These are phyloP conservation scores for Hemibagrus wyckioides DNA, from an alignment of 2,113 vertebrate species.

Conservation along the genomic window DNA sequence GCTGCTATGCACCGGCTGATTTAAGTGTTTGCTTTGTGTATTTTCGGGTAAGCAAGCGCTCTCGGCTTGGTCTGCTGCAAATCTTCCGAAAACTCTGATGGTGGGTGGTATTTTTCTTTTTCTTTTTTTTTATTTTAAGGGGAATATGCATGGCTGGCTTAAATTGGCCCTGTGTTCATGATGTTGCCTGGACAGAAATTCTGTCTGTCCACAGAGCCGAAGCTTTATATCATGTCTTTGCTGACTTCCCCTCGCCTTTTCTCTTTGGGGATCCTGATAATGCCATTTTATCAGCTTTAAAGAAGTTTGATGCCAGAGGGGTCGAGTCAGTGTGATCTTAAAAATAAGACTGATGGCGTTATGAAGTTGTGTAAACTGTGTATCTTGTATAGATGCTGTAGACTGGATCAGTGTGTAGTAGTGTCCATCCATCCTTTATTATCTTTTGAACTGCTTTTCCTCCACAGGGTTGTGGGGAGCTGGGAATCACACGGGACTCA, in stretches of 20 bases:
- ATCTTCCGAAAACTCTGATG: not conserved
- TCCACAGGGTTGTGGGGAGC: too few relatives aligned
- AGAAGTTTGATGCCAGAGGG: not conserved
- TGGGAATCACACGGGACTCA: too few relatives aligned
- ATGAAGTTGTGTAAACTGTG: not conserved
- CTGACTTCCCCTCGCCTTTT: too few relatives aligned
- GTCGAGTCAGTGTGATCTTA: not conserved
- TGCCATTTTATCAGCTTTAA: not conserved
- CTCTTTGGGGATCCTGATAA: not conserved
- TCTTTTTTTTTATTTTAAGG: not conserved
- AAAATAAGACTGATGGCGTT: not conserved
- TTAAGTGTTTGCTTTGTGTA: conserved; percentile 38
- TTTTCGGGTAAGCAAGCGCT: conserved; percentile 23
- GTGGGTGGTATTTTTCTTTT: not conserved
- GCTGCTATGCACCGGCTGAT: conserved; percentile 16
- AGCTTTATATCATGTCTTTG: not conserved
- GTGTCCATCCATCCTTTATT: too few relatives aligned
- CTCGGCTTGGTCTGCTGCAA: conserved; percentile 21
- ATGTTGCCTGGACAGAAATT: not conserved
- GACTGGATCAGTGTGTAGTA: not conserved
- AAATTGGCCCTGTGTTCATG: not conserved
- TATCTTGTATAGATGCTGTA: not conserved
- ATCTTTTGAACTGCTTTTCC: too few relatives aligned
- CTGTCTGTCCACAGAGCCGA: not conserved
- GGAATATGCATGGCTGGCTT: not conserved